phyloP scores from a whole-genome alignment of 1,140 invertebrate species.

The Pinna nobilis region DNA sequence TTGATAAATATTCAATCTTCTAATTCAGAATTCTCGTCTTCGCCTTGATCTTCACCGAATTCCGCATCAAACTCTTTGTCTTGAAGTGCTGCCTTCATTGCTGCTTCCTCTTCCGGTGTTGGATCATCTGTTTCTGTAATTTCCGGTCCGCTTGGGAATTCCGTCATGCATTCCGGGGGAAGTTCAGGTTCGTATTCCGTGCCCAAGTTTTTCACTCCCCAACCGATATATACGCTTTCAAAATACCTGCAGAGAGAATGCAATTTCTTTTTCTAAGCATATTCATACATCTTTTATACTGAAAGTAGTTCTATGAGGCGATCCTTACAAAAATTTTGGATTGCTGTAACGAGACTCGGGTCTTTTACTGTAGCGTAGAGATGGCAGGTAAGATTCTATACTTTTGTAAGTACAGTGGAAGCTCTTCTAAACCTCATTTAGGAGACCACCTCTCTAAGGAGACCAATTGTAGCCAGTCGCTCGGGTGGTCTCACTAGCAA shows the following conservation, averaged over 20 bases:
- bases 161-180: conserved; percentile 42
- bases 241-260: conserved; percentile 44
- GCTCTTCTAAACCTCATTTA: no score
- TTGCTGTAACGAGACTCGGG: no score
- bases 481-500: no score
- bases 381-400: no score
- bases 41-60: conserved; percentile 11
- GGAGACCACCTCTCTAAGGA: no score
- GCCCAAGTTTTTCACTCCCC: conserved; percentile 53
- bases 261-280: neutral
- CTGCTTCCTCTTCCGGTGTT: conserved; percentile 57
- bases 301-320: no score
- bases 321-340: no score
- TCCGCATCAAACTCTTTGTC: conserved; percentile 29
- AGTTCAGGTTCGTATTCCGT: conserved; percentile 49
- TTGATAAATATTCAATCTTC: no score
- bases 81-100: conserved; percentile 45
- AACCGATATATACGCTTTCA: conserved; percentile 60
- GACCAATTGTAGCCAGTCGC: no score
- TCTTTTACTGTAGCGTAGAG: no score
- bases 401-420: no score
- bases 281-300: no score
- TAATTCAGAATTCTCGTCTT: conserved; percentile 16
- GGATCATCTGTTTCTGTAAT: conserved; percentile 59
- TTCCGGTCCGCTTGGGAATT: conserved; percentile 62